Conservation (phyloP, 2,888 invertebrate species). For the Lagria hirta region DNA sequence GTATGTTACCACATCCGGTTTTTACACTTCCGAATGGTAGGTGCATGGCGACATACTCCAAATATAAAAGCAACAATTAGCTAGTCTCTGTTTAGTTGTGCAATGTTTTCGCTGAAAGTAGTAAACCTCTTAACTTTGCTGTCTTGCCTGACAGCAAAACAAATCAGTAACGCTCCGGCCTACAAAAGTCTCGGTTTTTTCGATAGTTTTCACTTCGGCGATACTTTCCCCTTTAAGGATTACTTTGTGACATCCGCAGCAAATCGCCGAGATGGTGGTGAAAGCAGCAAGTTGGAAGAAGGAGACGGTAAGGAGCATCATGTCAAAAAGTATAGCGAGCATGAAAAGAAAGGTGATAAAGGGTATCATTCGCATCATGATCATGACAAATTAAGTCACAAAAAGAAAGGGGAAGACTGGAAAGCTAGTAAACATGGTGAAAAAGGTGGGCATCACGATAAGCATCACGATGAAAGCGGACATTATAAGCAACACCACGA, state of each 20-base stretch:
- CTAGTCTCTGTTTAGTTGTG: slow-evolving; percentile 19
- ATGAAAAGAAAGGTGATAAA: slow-evolving; percentile 57
- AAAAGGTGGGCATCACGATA: slow-evolving; percentile 64
- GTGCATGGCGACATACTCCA: slow-evolving; percentile 10
- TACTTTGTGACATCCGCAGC: slow-evolving; percentile 11
- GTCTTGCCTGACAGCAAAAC: slow-evolving; percentile 16
- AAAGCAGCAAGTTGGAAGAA: slow-evolving; percentile 8
- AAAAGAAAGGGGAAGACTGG: slow-evolving; percentile 61
- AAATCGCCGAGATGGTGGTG: slow-evolving; percentile 9
- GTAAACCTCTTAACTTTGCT: slow-evolving; percentile 20
- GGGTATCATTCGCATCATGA: slow-evolving; percentile 61
- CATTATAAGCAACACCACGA: slow-evolving; percentile 69
- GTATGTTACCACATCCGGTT: too few species aligned
- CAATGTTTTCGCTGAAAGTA: slow-evolving; percentile 30
- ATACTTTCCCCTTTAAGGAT: slow-evolving; percentile 5
- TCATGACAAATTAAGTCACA: slow-evolving; percentile 62
- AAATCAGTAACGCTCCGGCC: slow-evolving; percentile 15
- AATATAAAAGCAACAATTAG: slow-evolving; percentile 25
- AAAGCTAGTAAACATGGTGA: slow-evolving; percentile 64
- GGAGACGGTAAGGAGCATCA: slow-evolving; percentile 51
- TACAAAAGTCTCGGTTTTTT: slow-evolving; percentile 15
- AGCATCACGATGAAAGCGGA: slow-evolving; percentile 65
- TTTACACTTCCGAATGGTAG: slow-evolving; percentile 24
- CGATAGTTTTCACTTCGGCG: slow-evolving; percentile 8
- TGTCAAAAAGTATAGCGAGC: slow-evolving; percentile 57